A percentile compares a stretch with the other conserved stretches of the same genome.
Evolutionary conservation across 2,797 vertebrate species (phyloP).

Genomic region (Chlorospingus semifuscus): DNA sequence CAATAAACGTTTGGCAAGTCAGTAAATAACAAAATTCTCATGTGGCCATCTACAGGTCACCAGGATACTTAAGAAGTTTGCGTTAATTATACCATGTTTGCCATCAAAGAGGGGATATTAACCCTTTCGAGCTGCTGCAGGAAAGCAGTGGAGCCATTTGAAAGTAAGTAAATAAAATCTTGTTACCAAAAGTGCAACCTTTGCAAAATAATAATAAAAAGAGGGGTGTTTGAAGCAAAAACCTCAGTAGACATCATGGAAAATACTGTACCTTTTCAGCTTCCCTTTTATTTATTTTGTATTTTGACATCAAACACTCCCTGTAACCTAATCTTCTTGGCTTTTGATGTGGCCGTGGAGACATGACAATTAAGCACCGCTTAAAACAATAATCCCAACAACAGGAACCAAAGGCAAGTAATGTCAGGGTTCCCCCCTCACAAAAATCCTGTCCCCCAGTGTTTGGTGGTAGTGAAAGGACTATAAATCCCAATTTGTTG

Average conservation of each 20-base stretch:
- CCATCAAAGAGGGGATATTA: constrained; percentile 62
- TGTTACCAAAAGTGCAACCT: background rate
- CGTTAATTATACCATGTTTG: constrained; percentile 61
- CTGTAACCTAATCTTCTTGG: constrained; percentile 69
- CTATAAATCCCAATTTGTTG: constrained; percentile 42
- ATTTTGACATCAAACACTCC: constrained; percentile 72
- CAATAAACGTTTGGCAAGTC: constrained; percentile 64
- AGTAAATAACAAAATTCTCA: constrained; percentile 71
- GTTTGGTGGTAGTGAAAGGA: constrained; percentile 27
- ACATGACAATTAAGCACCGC: constrained; percentile 68
- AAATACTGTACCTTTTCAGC: constrained; percentile 49
- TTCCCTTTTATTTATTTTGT: constrained; percentile 64
- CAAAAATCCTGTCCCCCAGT: background rate
- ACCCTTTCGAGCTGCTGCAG: background rate
- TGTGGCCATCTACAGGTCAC: constrained; percentile 71
- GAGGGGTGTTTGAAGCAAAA: background rate
- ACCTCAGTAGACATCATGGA: background rate
- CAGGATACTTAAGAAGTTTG: constrained; percentile 68
- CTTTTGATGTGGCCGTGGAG: constrained; percentile 73
- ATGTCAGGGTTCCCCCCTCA: constrained; percentile 44
- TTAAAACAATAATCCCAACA: constrained; percentile 71
- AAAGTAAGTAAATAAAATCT: background rate
- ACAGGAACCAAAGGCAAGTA: constrained; percentile 60
- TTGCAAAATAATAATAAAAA: background rate
- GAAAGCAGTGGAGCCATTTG: background rate